Conservation (phyloP, 1,140 invertebrate genomes). For the Drosophila burlai region DNA sequence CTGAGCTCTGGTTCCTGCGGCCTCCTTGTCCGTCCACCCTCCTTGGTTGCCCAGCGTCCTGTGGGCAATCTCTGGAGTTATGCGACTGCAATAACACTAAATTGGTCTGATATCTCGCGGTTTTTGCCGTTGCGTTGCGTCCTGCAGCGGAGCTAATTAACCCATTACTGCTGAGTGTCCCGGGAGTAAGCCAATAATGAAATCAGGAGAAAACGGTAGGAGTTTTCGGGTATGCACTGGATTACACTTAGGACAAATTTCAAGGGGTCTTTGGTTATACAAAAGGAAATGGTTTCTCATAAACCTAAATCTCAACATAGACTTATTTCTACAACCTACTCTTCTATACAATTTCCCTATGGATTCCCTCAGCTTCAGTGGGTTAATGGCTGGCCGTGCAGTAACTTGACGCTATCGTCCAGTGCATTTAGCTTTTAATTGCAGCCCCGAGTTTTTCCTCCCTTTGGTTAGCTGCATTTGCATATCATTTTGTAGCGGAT, state of each 20-base stretch:
- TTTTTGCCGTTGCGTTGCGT: conserved; percentile 58
- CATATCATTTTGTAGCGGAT: conserved; percentile 72
- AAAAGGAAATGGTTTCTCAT: not conserved
- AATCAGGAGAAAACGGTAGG: not conserved
- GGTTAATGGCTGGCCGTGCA: conserved; percentile 59
- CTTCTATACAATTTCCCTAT: not conserved
- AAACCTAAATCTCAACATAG: too few species aligned
- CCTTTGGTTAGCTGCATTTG: conserved; percentile 64
- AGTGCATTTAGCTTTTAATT: conserved; percentile 81
- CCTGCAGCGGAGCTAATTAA: conserved; percentile 54
- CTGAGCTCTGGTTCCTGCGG: conserved; percentile 14
- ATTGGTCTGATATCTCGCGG: conserved; percentile 80
- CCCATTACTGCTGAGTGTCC: conserved; percentile 46
- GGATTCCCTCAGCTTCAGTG: conserved; percentile 22
- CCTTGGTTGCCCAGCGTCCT: conserved; percentile 51
- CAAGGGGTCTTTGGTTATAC: too few species aligned
- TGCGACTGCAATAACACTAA: conserved; percentile 83
- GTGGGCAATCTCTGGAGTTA: conserved; percentile 79
- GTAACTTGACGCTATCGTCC: conserved; percentile 62
- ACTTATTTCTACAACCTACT: not conserved
- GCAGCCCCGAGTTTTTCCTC: conserved; percentile 60
- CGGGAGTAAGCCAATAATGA: conserved; percentile 19
- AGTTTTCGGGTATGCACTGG: not conserved
- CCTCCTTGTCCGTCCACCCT: not conserved
- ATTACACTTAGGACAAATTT: not conserved